Percentiles rank a stretch among this genome's conserved stretches.
These are phyloP conservation scores for Athalia circularis DNA, from an alignment of 2,888 invertebrate species.

Conservation along the genomic window DNA sequence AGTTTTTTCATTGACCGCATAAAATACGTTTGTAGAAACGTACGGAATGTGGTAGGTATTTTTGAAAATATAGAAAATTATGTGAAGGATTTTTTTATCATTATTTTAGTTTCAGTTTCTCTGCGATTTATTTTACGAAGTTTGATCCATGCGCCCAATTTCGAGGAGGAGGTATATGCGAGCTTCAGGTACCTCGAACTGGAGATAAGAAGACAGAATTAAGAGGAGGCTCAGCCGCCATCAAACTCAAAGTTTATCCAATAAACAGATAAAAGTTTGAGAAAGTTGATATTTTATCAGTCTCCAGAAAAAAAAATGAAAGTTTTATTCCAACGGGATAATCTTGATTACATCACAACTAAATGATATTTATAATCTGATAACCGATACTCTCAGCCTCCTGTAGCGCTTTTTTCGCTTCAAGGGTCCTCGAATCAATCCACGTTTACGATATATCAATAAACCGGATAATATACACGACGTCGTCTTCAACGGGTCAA, in stretches of 20 bases:
- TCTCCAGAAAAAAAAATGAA: background rate
- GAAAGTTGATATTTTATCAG: background rate
- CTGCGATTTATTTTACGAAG: background rate
- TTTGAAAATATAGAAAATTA: too few species aligned
- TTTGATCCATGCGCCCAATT: slow-evolving; percentile 10
- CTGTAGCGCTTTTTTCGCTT: background rate
- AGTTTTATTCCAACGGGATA: slow-evolving; percentile 7
- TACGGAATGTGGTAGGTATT: background rate
- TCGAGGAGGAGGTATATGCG: background rate
- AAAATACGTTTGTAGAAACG: background rate
- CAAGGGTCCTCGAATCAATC: background rate
- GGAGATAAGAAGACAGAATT: slow-evolving; percentile 13
- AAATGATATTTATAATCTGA: slow-evolving; percentile 2
- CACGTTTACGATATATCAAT: background rate
- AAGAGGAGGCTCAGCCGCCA: background rate
- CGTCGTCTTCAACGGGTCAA: too few species aligned
- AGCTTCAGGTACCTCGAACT: background rate
- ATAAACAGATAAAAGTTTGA: slow-evolving; percentile 18
- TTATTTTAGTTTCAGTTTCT: background rate
- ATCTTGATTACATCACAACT: background rate
- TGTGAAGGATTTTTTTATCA: background rate
- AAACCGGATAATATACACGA: background rate
- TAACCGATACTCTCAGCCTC: background rate
- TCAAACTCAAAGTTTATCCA: slow-evolving; percentile 32
- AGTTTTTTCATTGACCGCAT: background rate